Evolutionary conservation across 2,113 vertebrate genomes (phyloP).

Genomic region (Chaetodon auriga): DNA sequence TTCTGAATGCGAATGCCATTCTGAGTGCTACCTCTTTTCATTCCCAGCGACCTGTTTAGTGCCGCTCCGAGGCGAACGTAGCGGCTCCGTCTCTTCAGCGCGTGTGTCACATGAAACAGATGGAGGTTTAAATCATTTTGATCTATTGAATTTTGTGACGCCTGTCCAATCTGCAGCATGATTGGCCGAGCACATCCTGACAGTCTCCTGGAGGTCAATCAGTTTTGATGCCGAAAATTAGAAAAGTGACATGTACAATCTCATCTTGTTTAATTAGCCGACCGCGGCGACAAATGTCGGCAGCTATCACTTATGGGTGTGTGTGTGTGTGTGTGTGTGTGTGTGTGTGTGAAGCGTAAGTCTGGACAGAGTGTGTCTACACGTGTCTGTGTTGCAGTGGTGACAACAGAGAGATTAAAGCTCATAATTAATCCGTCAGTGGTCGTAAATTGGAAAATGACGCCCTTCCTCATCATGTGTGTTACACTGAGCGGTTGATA

Average conservation of each 20-base stretch:
- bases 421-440: conserved; percentile 61
- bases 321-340: background rate
- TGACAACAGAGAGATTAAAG: conserved; percentile 44
- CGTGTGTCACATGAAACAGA: background rate
- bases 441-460: conserved; percentile 28
- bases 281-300: conserved; percentile 9
- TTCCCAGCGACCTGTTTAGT: conserved; percentile 1
- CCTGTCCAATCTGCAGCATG: background rate
- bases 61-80: background rate
- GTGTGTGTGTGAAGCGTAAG: too few species aligned
- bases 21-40: conserved; percentile 17
- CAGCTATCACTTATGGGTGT: background rate
- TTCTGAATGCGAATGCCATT: conserved; percentile 23
- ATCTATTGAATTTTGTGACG: conserved; percentile 1
- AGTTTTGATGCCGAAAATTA: background rate
- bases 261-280: conserved; percentile 35
- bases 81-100: background rate
- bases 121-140: background rate
- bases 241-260: conserved; percentile 1
- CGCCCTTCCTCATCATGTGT: conserved; percentile 1
- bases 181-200: conserved; percentile 15
- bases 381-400: conserved; percentile 22
- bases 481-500: background rate
- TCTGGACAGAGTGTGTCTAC: background rate
- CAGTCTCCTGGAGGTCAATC: conserved; percentile 30